Conservation (phyloP, 2,888 invertebrate genomes). For the Acrobasis repandana region DNA sequence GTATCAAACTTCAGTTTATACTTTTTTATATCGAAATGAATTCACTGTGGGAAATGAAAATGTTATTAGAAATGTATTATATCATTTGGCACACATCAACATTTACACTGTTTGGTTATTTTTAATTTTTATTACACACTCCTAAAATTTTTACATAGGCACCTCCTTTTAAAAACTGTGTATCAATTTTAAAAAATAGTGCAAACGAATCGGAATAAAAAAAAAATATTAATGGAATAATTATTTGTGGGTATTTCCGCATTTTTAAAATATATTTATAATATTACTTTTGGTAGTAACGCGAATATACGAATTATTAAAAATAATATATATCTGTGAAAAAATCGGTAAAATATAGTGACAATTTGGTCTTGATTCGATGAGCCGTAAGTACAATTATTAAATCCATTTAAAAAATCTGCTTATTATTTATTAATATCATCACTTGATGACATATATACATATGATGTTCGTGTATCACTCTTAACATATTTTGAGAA, state of each 20-base stretch:
- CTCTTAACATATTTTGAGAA: constrained; percentile 5
- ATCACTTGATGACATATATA: neutral
- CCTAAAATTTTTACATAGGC: neutral
- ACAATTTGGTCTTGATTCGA: neutral
- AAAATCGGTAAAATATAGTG: neutral
- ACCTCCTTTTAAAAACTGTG: neutral
- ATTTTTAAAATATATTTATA: no score
- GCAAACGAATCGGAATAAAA: no score
- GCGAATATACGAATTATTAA: no score
- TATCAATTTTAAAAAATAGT: neutral
- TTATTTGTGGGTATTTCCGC: no score
- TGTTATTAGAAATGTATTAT: neutral
- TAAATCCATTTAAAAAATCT: neutral
- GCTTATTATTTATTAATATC: neutral
- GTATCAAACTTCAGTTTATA: neutral
- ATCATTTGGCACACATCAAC: neutral
- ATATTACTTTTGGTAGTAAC: no score
- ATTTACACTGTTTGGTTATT: neutral
- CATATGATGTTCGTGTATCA: neutral
- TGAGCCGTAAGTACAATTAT: neutral
- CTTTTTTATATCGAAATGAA: neutral
- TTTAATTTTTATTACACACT: neutral
- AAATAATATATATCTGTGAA: no score
- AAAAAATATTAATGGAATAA: no score
- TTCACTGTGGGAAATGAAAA: no score